Evolutionary conservation across 1,140 invertebrate species (phyloP).

Genomic region (Plutomurus gul): DNA sequence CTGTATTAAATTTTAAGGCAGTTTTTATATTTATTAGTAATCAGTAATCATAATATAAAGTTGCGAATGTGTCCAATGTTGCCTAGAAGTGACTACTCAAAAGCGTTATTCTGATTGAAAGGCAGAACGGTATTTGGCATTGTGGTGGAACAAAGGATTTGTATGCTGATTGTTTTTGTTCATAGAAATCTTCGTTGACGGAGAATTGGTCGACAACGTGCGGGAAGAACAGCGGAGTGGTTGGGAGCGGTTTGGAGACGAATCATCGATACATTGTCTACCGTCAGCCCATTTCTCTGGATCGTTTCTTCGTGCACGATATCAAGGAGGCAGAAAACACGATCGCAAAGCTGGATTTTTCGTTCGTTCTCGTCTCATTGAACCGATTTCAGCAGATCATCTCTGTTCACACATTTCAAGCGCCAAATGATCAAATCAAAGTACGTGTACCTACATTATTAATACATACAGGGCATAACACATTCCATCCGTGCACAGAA

Average conservation of each 20-base stretch:
- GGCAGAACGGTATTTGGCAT: background rate
- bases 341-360: constrained; percentile 63
- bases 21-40: too few relatives aligned
- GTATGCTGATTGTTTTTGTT: constrained; percentile 14
- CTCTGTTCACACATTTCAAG: constrained; percentile 65
- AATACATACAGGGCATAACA: too few relatives aligned
- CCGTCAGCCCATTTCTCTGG: constrained; percentile 69
- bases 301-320: constrained; percentile 71
- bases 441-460: constrained; percentile 58
- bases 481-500: background rate
- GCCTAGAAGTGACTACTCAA: background rate
- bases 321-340: constrained; percentile 64
- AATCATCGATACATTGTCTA: constrained; percentile 67
- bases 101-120: background rate
- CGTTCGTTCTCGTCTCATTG: constrained; percentile 65
- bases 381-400: constrained; percentile 67
- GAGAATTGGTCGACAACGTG: constrained; percentile 62
- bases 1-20: too few relatives aligned
- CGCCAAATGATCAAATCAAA: constrained; percentile 62
- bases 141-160: background rate
- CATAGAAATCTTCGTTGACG: constrained; percentile 63
- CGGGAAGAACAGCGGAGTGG: constrained; percentile 56
- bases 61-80: too few relatives aligned
- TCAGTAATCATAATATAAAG: too few relatives aligned
- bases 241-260: constrained; percentile 55